Evolutionary conservation across 2,113 vertebrate genomes (phyloP).

Genomic region (Gopherus evgoodei): DNA sequence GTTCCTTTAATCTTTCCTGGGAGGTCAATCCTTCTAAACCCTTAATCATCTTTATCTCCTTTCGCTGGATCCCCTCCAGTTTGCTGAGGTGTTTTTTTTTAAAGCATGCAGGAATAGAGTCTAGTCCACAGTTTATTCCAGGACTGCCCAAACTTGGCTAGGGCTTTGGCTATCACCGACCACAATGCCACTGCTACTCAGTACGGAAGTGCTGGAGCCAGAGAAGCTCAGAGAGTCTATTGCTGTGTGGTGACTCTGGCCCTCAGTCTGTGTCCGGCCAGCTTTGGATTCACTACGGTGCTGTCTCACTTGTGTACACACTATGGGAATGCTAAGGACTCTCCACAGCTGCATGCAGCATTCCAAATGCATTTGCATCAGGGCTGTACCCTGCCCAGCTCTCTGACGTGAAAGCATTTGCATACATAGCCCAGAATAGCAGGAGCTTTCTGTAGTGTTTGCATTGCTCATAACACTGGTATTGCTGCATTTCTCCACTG

Average conservation of each 20-base stretch:
- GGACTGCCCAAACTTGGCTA: neutral
- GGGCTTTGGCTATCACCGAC: neutral
- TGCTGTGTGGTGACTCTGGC: neutral
- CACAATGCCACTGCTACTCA: too few relatives aligned
- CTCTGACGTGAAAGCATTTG: neutral
- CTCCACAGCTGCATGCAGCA: neutral
- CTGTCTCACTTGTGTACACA: rapidly evolving
- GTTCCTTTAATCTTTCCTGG: constrained; percentile 77
- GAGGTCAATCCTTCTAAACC: constrained; percentile 76
- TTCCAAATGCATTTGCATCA: neutral
- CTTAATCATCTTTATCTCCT: constrained; percentile 74
- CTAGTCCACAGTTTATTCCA: neutral
- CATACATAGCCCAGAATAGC: neutral
- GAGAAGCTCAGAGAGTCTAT: neutral
- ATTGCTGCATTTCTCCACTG: neutral
- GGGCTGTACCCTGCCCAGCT: neutral
- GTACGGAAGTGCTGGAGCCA: neutral
- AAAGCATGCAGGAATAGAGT: neutral
- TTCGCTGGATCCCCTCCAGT: constrained; percentile 67
- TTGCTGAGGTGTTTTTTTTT: constrained; percentile 13
- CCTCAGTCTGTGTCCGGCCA: rapidly evolving
- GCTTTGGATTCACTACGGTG: neutral
- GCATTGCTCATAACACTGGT: neutral
- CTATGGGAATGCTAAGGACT: neutral
- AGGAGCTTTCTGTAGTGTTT: neutral